phyloP scores from a whole-genome alignment of 30 jellyfish, hydroid and myxozoan species.

The Aurelia aurita region DNA sequence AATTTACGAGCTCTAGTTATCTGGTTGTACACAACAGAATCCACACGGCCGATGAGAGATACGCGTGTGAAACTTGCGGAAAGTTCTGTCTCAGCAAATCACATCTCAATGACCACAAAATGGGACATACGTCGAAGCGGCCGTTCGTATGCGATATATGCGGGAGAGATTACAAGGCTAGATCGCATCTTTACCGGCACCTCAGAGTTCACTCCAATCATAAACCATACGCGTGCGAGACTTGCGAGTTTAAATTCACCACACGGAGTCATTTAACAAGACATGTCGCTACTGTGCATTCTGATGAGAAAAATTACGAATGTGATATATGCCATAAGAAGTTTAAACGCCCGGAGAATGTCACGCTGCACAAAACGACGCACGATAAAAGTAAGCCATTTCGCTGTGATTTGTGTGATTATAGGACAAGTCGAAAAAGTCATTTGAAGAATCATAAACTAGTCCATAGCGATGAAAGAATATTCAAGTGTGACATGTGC shows the following conservation, averaged over 20 bases:
- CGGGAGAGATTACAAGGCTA: background rate
- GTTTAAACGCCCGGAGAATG: slow-evolving; percentile 1
- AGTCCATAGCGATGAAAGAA: background rate
- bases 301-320: background rate
- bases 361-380: background rate
- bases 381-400: background rate
- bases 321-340: background rate
- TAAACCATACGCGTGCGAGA: background rate
- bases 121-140: background rate
- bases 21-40: background rate
- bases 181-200: background rate
- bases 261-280: background rate
- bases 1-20: background rate
- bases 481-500: background rate
- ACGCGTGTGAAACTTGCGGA: background rate
- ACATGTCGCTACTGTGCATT: background rate
- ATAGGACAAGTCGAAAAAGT: background rate
- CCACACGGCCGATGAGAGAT: background rate
- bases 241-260: background rate
- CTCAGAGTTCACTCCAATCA: background rate
- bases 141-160: background rate
- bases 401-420: background rate
- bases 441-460: background rate
- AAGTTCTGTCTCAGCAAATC: background rate
- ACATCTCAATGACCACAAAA: background rate